These are phyloP conservation scores for Gymnocheta viridis DNA, from an alignment of 2,888 invertebrate species.

Conservation along the genomic window DNA sequence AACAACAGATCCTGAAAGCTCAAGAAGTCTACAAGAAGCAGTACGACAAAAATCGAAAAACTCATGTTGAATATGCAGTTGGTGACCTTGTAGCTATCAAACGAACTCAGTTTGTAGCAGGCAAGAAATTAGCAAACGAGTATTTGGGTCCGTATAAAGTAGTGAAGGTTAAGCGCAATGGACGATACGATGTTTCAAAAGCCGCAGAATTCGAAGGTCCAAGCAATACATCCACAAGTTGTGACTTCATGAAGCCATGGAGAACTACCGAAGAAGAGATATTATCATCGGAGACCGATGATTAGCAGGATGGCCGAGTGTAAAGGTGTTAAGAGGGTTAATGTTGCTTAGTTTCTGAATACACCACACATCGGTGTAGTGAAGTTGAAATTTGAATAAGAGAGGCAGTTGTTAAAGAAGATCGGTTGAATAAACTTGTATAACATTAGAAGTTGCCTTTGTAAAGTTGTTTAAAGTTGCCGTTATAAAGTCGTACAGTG, in stretches of 20 bases:
- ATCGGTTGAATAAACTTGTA: not conserved
- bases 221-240: not conserved
- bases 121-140: not conserved
- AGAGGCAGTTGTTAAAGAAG: not conserved
- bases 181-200: not conserved
- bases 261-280: not conserved
- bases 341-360: not conserved
- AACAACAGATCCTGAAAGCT: not conserved
- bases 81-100: not conserved
- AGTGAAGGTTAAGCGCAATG: not conserved
- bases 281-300: conserved; percentile 15
- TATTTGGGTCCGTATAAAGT: conserved; percentile 3
- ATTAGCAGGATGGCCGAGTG: conserved; percentile 17
- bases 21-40: not conserved
- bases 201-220: not conserved
- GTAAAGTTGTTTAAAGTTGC: no score
- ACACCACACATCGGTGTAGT: not conserved
- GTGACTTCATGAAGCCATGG: conserved; percentile 11
- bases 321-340: not conserved
- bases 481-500: no score
- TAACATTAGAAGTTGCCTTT: not conserved
- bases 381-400: not conserved
- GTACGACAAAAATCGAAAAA: not conserved
- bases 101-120: not conserved
- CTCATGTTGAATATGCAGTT: not conserved